Evolutionary conservation across 92 coral and sea anemone genomes (phyloP).

Genomic region (Porites lobata): DNA sequence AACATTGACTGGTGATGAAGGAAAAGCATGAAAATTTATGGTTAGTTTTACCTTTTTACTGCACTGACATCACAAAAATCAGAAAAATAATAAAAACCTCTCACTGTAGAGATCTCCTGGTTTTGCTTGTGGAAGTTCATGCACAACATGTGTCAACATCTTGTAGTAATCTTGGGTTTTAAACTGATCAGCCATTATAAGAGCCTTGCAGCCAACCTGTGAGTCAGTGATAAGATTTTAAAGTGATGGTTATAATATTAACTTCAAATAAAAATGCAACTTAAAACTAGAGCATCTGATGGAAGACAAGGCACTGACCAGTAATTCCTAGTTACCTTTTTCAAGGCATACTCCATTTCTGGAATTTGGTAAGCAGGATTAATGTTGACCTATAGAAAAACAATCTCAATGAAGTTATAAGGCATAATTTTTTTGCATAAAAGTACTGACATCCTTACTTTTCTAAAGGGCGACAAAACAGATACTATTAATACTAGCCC

Average conservation of each 20-base stretch:
- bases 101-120: constrained; percentile 90
- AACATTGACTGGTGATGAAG: no score
- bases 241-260: no score
- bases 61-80: background rate
- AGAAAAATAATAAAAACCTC: constrained; percentile 53
- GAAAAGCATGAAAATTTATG: no score
- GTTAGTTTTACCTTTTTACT: no score
- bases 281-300: no score
- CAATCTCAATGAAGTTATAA: background rate
- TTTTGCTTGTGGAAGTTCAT: constrained; percentile 84
- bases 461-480: no score
- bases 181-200: constrained; percentile 82
- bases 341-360: constrained; percentile 93
- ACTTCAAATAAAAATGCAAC: no score
- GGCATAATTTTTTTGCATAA: no score
- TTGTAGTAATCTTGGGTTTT: constrained; percentile 94
- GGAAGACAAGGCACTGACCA: background rate
- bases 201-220: constrained; percentile 97
- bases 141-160: constrained; percentile 89
- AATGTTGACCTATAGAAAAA: constrained; percentile 76
- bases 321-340: constrained; percentile 71
- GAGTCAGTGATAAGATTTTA: background rate
- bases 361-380: constrained; percentile 96
- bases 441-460: no score
- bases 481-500: no score